A percentile compares a stretch with the other conserved stretches of the same genome.
These are phyloP conservation scores for Malthinus flaveolus DNA, from an alignment of 2,888 invertebrate genomes.

Conservation along the genomic window DNA sequence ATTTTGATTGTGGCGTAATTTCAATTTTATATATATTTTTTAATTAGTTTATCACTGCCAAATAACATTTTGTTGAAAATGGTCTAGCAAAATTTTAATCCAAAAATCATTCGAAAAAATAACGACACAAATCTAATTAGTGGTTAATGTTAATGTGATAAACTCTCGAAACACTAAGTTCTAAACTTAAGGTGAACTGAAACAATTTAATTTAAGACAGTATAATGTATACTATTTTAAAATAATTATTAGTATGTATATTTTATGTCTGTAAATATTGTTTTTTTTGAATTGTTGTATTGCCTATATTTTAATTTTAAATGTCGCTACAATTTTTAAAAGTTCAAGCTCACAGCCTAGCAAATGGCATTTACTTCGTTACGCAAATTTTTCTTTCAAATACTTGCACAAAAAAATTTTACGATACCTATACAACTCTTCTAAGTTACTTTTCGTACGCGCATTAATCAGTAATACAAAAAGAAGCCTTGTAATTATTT, in stretches of 20 bases:
- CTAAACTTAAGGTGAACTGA: constrained; percentile 45
- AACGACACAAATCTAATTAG: constrained; percentile 27
- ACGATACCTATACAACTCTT: constrained; percentile 1
- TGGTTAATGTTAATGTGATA: constrained; percentile 40
- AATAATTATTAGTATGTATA: constrained; percentile 34
- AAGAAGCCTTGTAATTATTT: constrained; percentile 22
- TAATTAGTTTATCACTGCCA: constrained; percentile 45
- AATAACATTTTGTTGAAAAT: constrained; percentile 15
- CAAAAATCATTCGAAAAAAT: constrained; percentile 9
- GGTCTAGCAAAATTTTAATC: constrained; percentile 8
- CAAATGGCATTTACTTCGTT: constrained; percentile 18
- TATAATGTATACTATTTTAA: constrained; percentile 6
- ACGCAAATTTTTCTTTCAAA: constrained; percentile 10
- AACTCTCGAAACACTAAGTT: constrained; percentile 34
- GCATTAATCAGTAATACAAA: constrained; percentile 34
- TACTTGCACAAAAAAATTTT: constrained; percentile 6
- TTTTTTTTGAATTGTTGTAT: constrained; percentile 42
- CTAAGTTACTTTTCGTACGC: constrained; percentile 31
- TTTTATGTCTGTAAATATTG: constrained; percentile 48
- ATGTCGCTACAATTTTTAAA: constrained; percentile 10
- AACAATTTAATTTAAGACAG: constrained; percentile 22
- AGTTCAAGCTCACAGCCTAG: constrained; percentile 10
- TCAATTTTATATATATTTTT: constrained; percentile 4
- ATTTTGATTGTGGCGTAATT: no score
- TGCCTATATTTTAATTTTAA: constrained; percentile 15